Conservation (phyloP, 2,113 vertebrate genomes). For the Vanacampus margaritifer region DNA sequence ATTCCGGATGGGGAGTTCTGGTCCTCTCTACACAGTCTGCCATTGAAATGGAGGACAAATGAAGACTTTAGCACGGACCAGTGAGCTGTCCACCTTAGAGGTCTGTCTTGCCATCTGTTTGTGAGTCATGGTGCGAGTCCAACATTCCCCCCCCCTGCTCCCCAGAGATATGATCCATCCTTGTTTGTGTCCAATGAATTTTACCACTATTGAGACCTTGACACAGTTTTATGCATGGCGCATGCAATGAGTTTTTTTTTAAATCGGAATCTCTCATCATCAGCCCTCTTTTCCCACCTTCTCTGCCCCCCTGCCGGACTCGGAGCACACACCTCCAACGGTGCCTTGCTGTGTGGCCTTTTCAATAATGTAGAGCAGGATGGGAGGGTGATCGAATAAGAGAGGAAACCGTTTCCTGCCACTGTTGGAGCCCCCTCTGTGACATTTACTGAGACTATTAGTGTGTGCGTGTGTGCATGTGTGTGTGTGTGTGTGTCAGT, state of each 20-base stretch:
- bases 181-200: slow-evolving; percentile 20
- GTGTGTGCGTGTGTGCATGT: slow-evolving; percentile 2
- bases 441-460: slow-evolving; percentile 46
- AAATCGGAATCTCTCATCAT: slow-evolving; percentile 47
- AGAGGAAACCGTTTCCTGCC: slow-evolving; percentile 51
- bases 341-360: slow-evolving; percentile 68
- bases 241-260: slow-evolving; percentile 42
- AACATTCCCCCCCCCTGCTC: slow-evolving; percentile 24
- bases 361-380: slow-evolving; percentile 67
- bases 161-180: slow-evolving; percentile 34
- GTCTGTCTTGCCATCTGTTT: slow-evolving; percentile 2
- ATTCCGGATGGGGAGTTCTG: background rate
- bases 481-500: slow-evolving; percentile 2
- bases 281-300: slow-evolving; percentile 12
- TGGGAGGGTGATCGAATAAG: slow-evolving; percentile 44
- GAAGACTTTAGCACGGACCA: slow-evolving; percentile 38
- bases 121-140: slow-evolving; percentile 14
- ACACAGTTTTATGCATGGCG: slow-evolving; percentile 10
- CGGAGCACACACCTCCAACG: slow-evolving; percentile 42
- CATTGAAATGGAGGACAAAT: slow-evolving; percentile 38
- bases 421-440: slow-evolving; percentile 56
- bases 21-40: slow-evolving; percentile 1
- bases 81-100: slow-evolving; percentile 37
- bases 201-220: background rate
- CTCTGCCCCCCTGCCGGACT: slow-evolving; percentile 18